Conservation (phyloP, 2,888 invertebrate genomes). For the Marasmarcha lunaedactyla region DNA sequence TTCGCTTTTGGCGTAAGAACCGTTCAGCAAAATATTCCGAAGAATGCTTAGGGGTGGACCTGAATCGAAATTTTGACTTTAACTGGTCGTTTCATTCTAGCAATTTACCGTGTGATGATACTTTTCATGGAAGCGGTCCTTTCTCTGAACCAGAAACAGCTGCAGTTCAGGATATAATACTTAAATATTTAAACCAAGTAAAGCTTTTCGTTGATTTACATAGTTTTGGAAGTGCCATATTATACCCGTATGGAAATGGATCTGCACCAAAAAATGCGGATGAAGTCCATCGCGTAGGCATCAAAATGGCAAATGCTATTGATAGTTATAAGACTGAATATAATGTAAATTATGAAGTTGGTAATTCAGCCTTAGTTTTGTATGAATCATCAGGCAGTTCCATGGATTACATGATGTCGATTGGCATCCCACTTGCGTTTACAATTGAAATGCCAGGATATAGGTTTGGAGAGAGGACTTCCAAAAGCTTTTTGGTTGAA, state of each 20-base stretch:
- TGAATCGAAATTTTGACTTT: slow-evolving; percentile 79
- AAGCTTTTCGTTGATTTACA: slow-evolving; percentile 79
- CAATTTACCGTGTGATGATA: slow-evolving; percentile 64
- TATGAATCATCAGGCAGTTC: slow-evolving; percentile 74
- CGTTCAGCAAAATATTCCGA: slow-evolving; percentile 26
- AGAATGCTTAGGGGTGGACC: slow-evolving; percentile 75
- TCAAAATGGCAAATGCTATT: slow-evolving; percentile 42
- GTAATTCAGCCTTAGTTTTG: slow-evolving; percentile 53
- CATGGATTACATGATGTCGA: slow-evolving; percentile 64
- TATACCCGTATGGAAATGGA: slow-evolving; percentile 34
- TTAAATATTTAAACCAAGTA: slow-evolving; percentile 44
- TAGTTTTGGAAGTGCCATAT: slow-evolving; percentile 75
- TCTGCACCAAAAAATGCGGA: slow-evolving; percentile 50
- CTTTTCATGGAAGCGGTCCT: slow-evolving; percentile 69
- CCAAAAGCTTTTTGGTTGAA: slow-evolving; percentile 65
- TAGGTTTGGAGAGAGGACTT: slow-evolving; percentile 38
- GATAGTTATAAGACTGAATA: slow-evolving; percentile 37
- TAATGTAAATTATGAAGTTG: slow-evolving; percentile 53
- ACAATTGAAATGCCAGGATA: slow-evolving; percentile 71
- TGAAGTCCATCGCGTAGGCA: slow-evolving; percentile 37
- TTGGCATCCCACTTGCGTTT: slow-evolving; percentile 41
- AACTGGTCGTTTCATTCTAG: slow-evolving; percentile 71
- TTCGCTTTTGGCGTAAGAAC: slow-evolving; percentile 72
- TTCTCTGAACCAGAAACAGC: slow-evolving; percentile 76
- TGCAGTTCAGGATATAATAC: slow-evolving; percentile 67